A percentile compares a stretch with the other conserved stretches of the same genome.
Conservation (phyloP, 2,113 vertebrate genomes). For the Peromyscus leucopus region DNA sequence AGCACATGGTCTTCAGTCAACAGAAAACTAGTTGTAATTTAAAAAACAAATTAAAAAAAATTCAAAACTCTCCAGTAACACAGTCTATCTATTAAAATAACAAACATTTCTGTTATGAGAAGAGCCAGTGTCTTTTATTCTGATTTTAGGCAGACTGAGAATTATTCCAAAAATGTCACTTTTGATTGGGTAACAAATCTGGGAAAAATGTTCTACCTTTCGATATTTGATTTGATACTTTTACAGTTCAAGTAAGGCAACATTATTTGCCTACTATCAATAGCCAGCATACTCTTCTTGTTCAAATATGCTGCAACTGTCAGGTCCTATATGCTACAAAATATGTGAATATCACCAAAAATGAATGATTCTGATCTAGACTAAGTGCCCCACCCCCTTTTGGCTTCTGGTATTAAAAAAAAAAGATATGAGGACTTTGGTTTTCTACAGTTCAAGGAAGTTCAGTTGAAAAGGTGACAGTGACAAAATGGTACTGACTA, state of each 20-base stretch:
- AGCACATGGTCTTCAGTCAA: not conserved
- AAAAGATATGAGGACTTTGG: not conserved
- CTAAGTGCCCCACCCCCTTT: not conserved
- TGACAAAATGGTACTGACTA: not conserved
- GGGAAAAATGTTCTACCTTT: not conserved
- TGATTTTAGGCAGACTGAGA: not conserved
- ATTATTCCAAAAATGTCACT: slow-evolving; percentile 39
- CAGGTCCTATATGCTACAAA: not conserved
- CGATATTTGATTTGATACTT: not conserved
- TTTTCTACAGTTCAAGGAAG: slow-evolving; percentile 29
- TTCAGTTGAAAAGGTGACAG: not conserved
- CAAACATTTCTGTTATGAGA: slow-evolving; percentile 27
- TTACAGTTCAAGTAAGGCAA: slow-evolving; percentile 9
- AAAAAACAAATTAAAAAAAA: not conserved
- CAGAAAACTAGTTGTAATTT: not conserved
- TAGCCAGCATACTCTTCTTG: not conserved
- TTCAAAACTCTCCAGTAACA: not conserved
- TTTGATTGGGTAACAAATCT: not conserved
- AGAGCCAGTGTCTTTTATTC: slow-evolving; percentile 35
- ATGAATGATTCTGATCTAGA: not conserved
- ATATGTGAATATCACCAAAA: not conserved
- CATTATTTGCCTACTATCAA: not conserved
- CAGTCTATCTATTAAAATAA: slow-evolving; percentile 17
- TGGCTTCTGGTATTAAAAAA: not conserved
- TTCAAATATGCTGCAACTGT: not conserved